Base-by-base conservation (phyloP, 2,113 vertebrate species). In the Microtus oregoni region DNA sequence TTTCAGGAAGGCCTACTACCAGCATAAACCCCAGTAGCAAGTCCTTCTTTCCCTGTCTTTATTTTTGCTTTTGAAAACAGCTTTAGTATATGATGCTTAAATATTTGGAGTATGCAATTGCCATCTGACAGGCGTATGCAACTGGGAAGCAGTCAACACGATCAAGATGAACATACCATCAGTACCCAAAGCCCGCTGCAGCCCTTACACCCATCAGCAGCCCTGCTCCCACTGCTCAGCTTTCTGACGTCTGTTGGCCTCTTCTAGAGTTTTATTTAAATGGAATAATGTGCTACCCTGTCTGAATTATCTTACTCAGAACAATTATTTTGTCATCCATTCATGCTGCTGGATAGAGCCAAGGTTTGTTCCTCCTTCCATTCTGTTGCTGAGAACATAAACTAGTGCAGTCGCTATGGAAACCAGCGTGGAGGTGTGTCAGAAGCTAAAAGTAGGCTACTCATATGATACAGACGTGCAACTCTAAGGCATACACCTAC, bases 231-330 rank as follows among this genome's bases (percentile, higher is more conserved):
- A 72, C 0, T 22, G 20, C 28, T 76, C 50, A 77, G 30, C 61
- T 81, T 95, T 90, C 63, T 92, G 67, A 82, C 61, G 14, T 28
- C 17, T 32, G 22, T 32, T 92, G 35, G 38, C 41, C 65, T 72
- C 78, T 92, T 86, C 32, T 67, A 5, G 35, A 67, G 19, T 88
- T 88, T 82, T 15, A 75, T 22, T 35, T 52, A 91, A 88, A 63
- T 70, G 76, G 65, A 82, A 47, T 55, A 19, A 55, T 52, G 47
- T 35, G 58, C 15, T 65, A 90, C 61, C 44, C n/a, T 9, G 30
- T 47, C 14, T 95, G 41, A 65, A 55, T 95, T 85, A 63, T 90
- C 86, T 75, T 73, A 90, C 30, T 82, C 10, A 52, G 70, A 28
- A 73, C 58, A 82, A 79, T 73, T 90, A 86, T 72, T 90, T 72